These are phyloP conservation scores for Mustela nigripes DNA, from an alignment of 2,113 vertebrate species.

Conservation along the genomic window DNA sequence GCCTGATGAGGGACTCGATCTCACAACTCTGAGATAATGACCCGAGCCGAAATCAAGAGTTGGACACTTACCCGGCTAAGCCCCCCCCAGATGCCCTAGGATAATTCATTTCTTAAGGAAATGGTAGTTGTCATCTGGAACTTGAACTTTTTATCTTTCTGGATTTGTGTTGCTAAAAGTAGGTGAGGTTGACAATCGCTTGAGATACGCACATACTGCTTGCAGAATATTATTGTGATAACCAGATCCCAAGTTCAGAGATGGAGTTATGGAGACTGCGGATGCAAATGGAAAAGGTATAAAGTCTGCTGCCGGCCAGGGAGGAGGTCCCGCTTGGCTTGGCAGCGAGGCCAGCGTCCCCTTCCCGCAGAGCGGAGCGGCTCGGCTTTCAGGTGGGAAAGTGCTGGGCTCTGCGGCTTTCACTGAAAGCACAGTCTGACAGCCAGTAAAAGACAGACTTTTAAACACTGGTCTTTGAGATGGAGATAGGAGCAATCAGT, in stretches of 20 bases:
- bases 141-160: not conserved
- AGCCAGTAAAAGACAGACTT: slow-evolving; percentile 49
- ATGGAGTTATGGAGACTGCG: not conserved
- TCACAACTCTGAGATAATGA: not conserved
- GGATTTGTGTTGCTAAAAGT: not conserved
- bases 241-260: not conserved
- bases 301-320: not conserved
- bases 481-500: slow-evolving; percentile 65
- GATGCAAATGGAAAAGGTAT: slow-evolving; percentile 17
- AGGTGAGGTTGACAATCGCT: not conserved
- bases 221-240: slow-evolving; percentile 9
- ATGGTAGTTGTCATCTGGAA: not conserved
- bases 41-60: not conserved
- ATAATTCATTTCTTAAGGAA: slow-evolving; percentile 1
- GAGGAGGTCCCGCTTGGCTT: slow-evolving; percentile 17
- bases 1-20: not conserved
- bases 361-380: not conserved
- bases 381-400: slow-evolving; percentile 75
- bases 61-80: not conserved
- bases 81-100: not conserved
- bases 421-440: slow-evolving; percentile 58
- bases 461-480: slow-evolving; percentile 43
- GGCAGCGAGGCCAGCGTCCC: slow-evolving; percentile 49
- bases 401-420: not conserved
- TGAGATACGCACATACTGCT: not conserved